Evolutionary conservation across 1,140 invertebrate species (phyloP).

Genomic region (Hirudo medicinalis): DNA sequence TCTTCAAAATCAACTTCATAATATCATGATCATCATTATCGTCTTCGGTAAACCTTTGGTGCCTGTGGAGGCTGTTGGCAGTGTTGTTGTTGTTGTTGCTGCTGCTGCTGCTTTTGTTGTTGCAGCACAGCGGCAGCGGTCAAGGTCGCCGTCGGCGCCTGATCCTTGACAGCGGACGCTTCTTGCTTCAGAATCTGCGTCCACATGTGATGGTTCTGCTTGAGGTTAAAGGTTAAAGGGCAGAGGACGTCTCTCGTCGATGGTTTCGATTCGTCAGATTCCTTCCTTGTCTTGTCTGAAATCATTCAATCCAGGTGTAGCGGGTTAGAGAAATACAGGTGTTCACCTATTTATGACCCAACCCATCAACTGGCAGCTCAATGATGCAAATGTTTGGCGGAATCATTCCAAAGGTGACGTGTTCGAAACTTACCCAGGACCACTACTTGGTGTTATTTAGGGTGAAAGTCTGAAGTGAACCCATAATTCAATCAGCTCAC

Average conservation of each 20-base stretch:
- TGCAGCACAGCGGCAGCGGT: background rate
- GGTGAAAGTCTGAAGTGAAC: too few relatives aligned
- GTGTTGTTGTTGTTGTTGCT: background rate
- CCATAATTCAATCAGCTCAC: too few relatives aligned
- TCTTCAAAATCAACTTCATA: too few relatives aligned
- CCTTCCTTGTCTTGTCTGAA: background rate
- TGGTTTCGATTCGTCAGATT: background rate
- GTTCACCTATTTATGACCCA: background rate
- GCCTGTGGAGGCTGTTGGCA: too few relatives aligned
- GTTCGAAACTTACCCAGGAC: background rate
- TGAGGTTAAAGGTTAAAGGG: background rate
- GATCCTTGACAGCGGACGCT: background rate
- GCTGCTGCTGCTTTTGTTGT: background rate
- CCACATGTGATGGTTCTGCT: slow-evolving; percentile 10
- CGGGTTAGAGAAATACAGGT: background rate
- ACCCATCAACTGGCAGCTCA: background rate
- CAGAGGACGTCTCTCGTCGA: background rate
- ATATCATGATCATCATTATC: too few relatives aligned
- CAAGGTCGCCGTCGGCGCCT: background rate
- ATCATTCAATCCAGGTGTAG: background rate
- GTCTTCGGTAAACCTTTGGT: too few relatives aligned
- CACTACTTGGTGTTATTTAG: background rate
- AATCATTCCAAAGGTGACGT: background rate
- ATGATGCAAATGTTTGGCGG: background rate
- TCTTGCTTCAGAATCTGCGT: slow-evolving; percentile 9